phyloP scores from a whole-genome alignment of 1,140 invertebrate species.

The Dendrolimus punctatus region DNA sequence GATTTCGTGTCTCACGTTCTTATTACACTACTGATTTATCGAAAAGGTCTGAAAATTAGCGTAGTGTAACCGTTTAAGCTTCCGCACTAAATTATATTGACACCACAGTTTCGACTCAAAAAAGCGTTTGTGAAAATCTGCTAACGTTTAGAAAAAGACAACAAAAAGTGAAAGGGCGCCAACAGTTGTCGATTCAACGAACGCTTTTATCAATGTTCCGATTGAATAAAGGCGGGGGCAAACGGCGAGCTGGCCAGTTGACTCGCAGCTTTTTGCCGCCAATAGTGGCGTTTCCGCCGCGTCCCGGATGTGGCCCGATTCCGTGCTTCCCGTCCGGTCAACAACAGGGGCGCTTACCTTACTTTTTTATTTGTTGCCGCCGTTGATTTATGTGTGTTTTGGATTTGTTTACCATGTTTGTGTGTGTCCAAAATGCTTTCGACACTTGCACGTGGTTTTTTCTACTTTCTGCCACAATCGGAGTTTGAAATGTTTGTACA shows the following conservation, averaged over 20 bases:
- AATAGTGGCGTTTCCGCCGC: conserved; percentile 51
- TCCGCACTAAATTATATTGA: too few relatives aligned
- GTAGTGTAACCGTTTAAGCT: too few relatives aligned
- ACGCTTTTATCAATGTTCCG: conserved; percentile 32
- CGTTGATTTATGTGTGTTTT: conserved; percentile 65
- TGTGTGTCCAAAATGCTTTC: conserved; percentile 52
- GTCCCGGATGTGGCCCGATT: conserved; percentile 44
- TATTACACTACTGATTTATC: too few relatives aligned
- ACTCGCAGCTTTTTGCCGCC: conserved; percentile 58
- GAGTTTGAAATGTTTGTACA: conserved; percentile 24
- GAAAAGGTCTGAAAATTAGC: too few relatives aligned
- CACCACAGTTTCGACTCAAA: neutral
- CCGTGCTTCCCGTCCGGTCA: conserved; percentile 21
- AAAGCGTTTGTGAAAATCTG: conserved; percentile 10
- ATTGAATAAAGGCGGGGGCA: conserved; percentile 36
- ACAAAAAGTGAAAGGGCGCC: conserved; percentile 14
- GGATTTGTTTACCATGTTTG: conserved; percentile 51
- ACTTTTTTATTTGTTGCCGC: conserved; percentile 62
- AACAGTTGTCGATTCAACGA: conserved; percentile 15
- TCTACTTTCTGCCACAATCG: conserved; percentile 24
- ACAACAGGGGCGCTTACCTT: conserved; percentile 67
- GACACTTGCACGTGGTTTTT: conserved; percentile 40
- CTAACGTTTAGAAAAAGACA: conserved; percentile 12
- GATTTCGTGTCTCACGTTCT: too few relatives aligned
- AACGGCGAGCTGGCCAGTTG: conserved; percentile 41